phyloP scores from a whole-genome alignment of 2,888 invertebrate species.

The Harpalus rufipes region DNA sequence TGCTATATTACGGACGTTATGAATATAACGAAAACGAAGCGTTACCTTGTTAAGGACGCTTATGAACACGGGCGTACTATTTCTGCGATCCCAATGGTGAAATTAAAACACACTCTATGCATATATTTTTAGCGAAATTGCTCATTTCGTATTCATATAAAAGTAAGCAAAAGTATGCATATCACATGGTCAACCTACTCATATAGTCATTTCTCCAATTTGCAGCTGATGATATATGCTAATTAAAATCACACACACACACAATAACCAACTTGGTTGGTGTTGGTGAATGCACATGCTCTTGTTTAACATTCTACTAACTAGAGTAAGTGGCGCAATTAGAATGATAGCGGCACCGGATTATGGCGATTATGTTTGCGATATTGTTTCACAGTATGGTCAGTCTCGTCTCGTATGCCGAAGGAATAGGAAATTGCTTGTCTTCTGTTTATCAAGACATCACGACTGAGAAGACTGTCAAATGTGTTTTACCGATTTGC shows the following conservation, averaged over 20 bases:
- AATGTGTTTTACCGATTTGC: slow-evolving; percentile 10
- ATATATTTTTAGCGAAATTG: neutral
- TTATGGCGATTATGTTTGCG: slow-evolving; percentile 44
- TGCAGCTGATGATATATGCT: slow-evolving; percentile 30
- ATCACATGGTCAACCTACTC: neutral
- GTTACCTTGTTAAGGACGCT: too few species aligned
- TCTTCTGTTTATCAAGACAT: slow-evolving; percentile 49
- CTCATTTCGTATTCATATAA: neutral
- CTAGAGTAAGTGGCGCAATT: slow-evolving; percentile 49
- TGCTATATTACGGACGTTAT: too few species aligned
- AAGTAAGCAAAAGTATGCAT: slow-evolving; percentile 1
- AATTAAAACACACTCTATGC: neutral
- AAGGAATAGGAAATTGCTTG: slow-evolving; percentile 40
- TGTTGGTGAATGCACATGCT: slow-evolving; percentile 12
- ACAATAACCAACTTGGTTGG: slow-evolving; percentile 1
- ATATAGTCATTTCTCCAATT: slow-evolving; percentile 18
- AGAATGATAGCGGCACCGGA: slow-evolving; percentile 52
- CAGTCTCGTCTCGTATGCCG: slow-evolving; percentile 39
- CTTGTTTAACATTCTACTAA: slow-evolving; percentile 57
- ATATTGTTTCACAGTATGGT: slow-evolving; percentile 27
- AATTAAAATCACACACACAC: slow-evolving; percentile 36
- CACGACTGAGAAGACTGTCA: slow-evolving; percentile 22
- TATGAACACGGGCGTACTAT: too few species aligned
- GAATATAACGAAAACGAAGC: too few species aligned
- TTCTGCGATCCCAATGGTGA: too few species aligned